phyloP scores from a whole-genome alignment of 2,113 vertebrate genomes.

The Budorcas taxicolor region DNA sequence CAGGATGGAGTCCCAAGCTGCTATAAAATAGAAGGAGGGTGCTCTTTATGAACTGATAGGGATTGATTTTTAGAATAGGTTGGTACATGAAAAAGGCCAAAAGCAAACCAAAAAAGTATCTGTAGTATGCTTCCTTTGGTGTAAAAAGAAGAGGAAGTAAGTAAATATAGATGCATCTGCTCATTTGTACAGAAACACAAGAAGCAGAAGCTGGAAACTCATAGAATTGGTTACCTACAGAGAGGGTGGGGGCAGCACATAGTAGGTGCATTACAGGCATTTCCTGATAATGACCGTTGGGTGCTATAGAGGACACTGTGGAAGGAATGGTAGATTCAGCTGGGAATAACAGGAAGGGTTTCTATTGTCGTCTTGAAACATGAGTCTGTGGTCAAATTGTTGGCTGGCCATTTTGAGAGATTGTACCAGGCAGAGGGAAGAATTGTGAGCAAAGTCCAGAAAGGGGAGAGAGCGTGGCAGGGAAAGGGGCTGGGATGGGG shows the following conservation, averaged over 20 bases:
- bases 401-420: not conserved
- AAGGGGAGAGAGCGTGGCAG: not conserved
- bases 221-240: not conserved
- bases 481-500: not conserved
- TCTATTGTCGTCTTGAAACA: constrained; percentile 34
- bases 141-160: not conserved
- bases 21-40: not conserved
- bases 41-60: not conserved
- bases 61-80: not conserved
- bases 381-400: not conserved
- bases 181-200: constrained; percentile 8
- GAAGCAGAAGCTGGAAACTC: not conserved
- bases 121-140: not conserved
- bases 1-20: not conserved
- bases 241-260: not conserved
- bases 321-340: not conserved
- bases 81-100: not conserved
- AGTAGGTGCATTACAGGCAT: not conserved
- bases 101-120: not conserved
- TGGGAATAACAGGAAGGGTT: not conserved
- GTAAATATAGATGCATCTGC: not conserved
- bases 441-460: constrained; percentile 14
- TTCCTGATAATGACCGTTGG: not conserved
- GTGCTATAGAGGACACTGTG: not conserved
- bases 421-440: not conserved